Percentiles rank a stretch among this genome's conserved stretches.
phyloP scores from a whole-genome alignment of 1,140 invertebrate species.

The Drosophila oshimai region DNA sequence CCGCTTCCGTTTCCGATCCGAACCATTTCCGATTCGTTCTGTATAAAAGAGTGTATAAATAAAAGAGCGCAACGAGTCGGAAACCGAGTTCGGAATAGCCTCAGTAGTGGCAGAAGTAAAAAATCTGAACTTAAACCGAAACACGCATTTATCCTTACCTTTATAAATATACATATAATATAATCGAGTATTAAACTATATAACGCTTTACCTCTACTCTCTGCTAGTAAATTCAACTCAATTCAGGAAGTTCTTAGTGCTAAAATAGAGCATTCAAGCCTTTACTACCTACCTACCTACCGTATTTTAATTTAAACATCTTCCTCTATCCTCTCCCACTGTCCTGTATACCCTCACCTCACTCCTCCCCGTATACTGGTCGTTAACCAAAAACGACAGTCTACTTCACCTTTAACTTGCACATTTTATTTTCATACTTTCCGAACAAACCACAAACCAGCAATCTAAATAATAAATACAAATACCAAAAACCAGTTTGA shows the following conservation, averaged over 20 bases:
- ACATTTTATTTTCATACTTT: conserved; percentile 73
- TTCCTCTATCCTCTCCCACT: conserved; percentile 20
- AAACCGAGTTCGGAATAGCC: not conserved
- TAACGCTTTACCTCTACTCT: conserved; percentile 56
- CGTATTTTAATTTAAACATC: conserved; percentile 46
- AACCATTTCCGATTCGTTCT: conserved; percentile 1
- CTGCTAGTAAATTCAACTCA: conserved; percentile 34
- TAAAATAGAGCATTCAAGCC: conserved; percentile 37
- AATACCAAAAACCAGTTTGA: not conserved
- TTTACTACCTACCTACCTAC: conserved; percentile 9
- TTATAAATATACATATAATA: conserved; percentile 18
- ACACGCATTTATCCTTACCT: conserved; percentile 35
- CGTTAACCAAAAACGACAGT: not conserved
- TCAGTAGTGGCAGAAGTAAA: not conserved
- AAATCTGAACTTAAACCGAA: conserved; percentile 19
- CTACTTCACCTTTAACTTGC: conserved; percentile 50
- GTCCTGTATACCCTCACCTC: not conserved
- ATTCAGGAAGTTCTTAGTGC: conserved; percentile 31
- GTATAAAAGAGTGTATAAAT: not conserved
- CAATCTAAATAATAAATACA: conserved; percentile 34
- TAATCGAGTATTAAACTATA: conserved; percentile 38
- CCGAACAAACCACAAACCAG: conserved; percentile 42
- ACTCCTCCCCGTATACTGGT: not conserved
- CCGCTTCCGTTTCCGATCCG: conserved; percentile 10
- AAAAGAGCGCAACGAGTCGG: not conserved